A percentile compares a stretch with the other conserved stretches of the same genome.
These are phyloP conservation scores for Marasmarcha lunaedactyla DNA, from an alignment of 2,888 invertebrate genomes.

Conservation along the genomic window DNA sequence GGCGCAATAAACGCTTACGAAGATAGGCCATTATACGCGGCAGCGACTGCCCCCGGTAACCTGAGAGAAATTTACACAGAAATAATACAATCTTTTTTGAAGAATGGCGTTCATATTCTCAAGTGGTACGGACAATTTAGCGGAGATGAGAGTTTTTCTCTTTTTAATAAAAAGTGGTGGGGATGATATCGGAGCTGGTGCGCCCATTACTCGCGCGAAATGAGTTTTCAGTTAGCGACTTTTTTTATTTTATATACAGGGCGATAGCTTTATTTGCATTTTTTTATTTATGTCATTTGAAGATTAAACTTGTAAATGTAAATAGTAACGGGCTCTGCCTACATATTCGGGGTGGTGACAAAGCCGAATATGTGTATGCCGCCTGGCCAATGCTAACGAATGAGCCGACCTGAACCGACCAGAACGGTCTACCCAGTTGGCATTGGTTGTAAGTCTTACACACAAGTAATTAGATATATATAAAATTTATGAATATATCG, in stretches of 20 bases:
- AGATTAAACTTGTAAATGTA: too few species aligned
- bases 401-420: too few species aligned
- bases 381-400: too few species aligned
- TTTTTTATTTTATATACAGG: conserved; percentile 35
- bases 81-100: conserved; percentile 68
- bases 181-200: conserved; percentile 27
- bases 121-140: conserved; percentile 61
- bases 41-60: conserved; percentile 14
- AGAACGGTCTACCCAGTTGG: too few species aligned
- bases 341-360: too few species aligned
- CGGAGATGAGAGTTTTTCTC: conserved; percentile 63
- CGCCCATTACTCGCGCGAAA: conserved; percentile 55
- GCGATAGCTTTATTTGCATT: conserved; percentile 19
- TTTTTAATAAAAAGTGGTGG: conserved; percentile 56
- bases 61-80: conserved; percentile 64
- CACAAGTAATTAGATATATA: too few species aligned
- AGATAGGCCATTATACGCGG: neutral
- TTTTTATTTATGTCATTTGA: too few species aligned
- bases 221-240: conserved; percentile 59
- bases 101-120: conserved; percentile 68
- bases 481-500: too few species aligned
- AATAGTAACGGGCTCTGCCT: too few species aligned
- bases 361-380: too few species aligned
- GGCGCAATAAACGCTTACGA: conserved; percentile 5
- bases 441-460: too few species aligned